Percentiles rank a stretch among this genome's conserved stretches.
Evolutionary conservation across 2,888 invertebrate species (phyloP).

Genomic region (Cremastinae sp.): DNA sequence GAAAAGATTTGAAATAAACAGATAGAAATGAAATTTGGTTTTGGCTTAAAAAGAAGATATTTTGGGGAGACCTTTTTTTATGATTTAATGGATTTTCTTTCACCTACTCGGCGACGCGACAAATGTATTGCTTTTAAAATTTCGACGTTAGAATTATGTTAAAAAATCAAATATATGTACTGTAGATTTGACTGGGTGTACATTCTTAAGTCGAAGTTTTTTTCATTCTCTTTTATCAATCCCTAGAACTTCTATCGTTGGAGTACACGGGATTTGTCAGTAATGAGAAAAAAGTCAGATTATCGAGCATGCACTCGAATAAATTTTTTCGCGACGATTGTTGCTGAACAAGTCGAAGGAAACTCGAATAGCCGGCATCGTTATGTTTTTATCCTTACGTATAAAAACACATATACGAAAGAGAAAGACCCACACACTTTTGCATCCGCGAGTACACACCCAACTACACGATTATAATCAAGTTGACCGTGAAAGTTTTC

Average conservation of each 20-base stretch:
- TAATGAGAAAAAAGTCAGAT: conserved; percentile 37
- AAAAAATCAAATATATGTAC: too few species aligned
- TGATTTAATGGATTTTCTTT: too few species aligned
- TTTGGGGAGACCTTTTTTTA: too few species aligned
- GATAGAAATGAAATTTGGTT: too few species aligned
- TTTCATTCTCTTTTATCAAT: conserved; percentile 9
- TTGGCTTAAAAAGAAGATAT: too few species aligned
- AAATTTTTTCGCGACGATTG: conserved; percentile 20
- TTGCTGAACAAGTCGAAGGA: conserved; percentile 23
- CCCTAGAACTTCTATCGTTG: conserved; percentile 29
- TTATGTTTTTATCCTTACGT: conserved; percentile 16
- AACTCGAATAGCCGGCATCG: conserved; percentile 27
- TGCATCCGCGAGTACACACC: conserved; percentile 14
- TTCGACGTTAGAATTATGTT: too few species aligned
- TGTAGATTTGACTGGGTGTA: too few species aligned
- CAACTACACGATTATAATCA: conserved; percentile 63
- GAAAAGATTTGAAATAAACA: too few species aligned
- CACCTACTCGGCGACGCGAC: too few species aligned
- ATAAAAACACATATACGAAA: conserved; percentile 11
- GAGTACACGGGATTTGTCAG: conserved; percentile 7
- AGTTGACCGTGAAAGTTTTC: conserved; percentile 76
- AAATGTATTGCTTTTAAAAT: too few species aligned
- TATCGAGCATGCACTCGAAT: conserved; percentile 17
- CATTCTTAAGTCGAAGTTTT: too few species aligned
- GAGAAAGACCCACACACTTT: neutral